Evolutionary conservation across 2,888 invertebrate species (phyloP).

Genomic region (Eupithecia dodoneata): DNA sequence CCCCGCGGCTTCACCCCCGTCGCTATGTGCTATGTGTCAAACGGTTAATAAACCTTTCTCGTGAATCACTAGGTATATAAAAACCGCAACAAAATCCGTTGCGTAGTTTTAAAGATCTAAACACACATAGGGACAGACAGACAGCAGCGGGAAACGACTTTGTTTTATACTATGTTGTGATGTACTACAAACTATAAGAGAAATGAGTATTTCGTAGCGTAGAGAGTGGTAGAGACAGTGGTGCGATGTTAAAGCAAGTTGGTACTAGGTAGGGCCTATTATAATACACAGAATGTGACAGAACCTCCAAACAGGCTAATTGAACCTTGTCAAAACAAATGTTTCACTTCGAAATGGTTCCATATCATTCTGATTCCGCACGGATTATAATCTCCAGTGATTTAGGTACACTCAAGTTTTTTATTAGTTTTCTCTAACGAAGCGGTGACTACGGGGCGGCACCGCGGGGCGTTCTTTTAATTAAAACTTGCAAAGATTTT

Average conservation of each 20-base stretch:
- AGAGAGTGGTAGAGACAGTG: background rate
- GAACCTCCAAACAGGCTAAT: background rate
- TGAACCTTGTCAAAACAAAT: background rate
- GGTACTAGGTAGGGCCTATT: too few relatives aligned
- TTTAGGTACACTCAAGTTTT: background rate
- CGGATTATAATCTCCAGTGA: background rate
- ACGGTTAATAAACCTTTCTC: too few relatives aligned
- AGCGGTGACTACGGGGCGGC: background rate
- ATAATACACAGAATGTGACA: background rate
- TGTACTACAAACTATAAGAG: background rate
- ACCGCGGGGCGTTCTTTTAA: background rate
- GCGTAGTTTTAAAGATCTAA: too few relatives aligned
- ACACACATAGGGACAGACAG: too few relatives aligned
- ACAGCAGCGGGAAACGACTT: too few relatives aligned
- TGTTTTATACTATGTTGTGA: too few relatives aligned
- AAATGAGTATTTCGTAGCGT: background rate
- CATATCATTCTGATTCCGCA: background rate
- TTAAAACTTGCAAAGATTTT: background rate
- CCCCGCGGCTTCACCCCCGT: too few relatives aligned
- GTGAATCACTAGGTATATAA: too few relatives aligned
- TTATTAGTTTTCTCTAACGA: background rate
- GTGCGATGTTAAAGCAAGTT: too few relatives aligned
- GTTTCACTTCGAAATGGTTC: background rate
- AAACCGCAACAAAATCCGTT: too few relatives aligned
- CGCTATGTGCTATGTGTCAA: too few relatives aligned